Evolutionary conservation across 1,140 invertebrate species (phyloP), one percentile per base, ranked within the genome.

Genomic region (Riptortus pedestris): DNA sequence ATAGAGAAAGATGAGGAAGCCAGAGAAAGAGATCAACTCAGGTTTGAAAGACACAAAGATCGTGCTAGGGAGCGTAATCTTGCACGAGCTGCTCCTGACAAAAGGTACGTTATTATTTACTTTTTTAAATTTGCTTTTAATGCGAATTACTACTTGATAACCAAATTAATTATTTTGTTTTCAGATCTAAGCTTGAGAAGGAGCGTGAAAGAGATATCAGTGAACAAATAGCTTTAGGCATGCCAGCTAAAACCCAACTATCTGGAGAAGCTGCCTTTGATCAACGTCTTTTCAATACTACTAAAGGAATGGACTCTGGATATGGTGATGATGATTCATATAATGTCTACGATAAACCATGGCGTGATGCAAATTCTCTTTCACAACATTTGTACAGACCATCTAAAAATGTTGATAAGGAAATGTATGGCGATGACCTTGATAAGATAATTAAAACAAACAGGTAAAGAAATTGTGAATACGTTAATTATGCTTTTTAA

Each of bases 291-390:
- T 98, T 99, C 73, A 97, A 98, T 72, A 93, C 93, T 67, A 87
- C 81, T 38, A 92, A 94, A 74, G 96, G 96, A 58, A 88, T 99
- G 84, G 93, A 95, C 71, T 90, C 87, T 72, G 97, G 97, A 7
- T 99, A 95, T 78, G 93, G 85, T 3, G 95, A 98, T 71, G 97
- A 99, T 70, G 97, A 99, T 71, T 88, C 88, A 0, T 99, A 99
- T 75, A 95, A 91, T 76, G 93, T 98, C 0, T 99, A 99, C 74
- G 95, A 98, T 74, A 94, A 96, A 75, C 89, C 91, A 0, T 94
- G 91, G 91, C 82, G 90, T 60, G 86, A 90, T 70, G 79, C 85
- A 20, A 87, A 87, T 66, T 85, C 84, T 0, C 79, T 98, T 62
- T 91, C 87, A 0, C 83, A 87, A 18, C 89, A 91, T 74, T 87